Conservation (phyloP, 2,113 vertebrate species). For the Haplotaxodon microlepis region DNA sequence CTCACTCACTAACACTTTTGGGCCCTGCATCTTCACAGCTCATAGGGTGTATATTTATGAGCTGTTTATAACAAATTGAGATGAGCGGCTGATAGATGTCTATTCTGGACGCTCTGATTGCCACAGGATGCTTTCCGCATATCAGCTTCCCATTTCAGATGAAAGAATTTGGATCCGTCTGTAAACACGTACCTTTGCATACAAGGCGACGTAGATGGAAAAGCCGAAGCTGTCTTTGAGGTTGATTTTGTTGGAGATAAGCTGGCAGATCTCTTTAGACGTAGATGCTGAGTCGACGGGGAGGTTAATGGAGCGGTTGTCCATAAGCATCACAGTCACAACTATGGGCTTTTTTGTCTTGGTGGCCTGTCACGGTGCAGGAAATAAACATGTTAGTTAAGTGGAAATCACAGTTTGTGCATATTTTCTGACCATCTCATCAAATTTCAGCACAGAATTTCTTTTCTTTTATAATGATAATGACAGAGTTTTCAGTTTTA, state of each 20-base stretch:
- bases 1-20: neutral
- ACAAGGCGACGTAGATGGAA: constrained; percentile 86
- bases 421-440: neutral
- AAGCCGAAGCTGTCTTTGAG: constrained; percentile 88
- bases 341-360: constrained; percentile 84
- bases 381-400: neutral
- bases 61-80: neutral
- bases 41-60: neutral
- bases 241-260: constrained; percentile 75
- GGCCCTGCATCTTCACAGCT: neutral
- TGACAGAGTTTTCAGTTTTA: neutral
- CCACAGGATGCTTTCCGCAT: neutral
- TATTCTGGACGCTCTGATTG: neutral
- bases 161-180: neutral
- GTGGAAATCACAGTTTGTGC: neutral
- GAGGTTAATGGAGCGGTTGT: constrained; percentile 76
- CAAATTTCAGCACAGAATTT: neutral
- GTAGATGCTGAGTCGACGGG: constrained; percentile 86
- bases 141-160: neutral
- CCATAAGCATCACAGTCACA: constrained; percentile 79
- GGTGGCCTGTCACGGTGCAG: constrained; percentile 75
- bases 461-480: neutral
- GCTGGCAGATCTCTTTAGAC: constrained; percentile 82
- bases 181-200: constrained; percentile 79
- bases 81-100: neutral